These are phyloP conservation scores for Eudyptes chrysolophus DNA, from an alignment of 2,113 vertebrate genomes.

Conservation along the genomic window DNA sequence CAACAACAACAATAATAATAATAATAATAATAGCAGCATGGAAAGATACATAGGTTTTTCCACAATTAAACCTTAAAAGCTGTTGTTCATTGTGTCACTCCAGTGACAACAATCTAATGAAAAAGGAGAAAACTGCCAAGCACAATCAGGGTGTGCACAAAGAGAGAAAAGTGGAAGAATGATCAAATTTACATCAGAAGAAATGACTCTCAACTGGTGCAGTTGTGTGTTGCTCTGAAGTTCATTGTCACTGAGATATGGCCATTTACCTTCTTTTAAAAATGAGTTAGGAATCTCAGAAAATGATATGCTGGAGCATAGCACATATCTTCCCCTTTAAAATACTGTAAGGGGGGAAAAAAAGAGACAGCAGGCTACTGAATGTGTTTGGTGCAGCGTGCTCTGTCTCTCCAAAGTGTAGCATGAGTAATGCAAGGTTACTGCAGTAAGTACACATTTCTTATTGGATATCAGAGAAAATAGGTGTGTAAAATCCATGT, in stretches of 20 bases:
- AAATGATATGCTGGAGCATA: not conserved
- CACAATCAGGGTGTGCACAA: not conserved
- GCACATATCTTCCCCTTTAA: not conserved
- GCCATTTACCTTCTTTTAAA: not conserved
- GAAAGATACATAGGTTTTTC: not conserved
- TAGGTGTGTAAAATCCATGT: conserved; percentile 48
- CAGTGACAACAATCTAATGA: not conserved
- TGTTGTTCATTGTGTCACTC: not conserved
- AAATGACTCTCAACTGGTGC: not conserved
- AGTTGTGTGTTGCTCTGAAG: not conserved
- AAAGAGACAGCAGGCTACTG: not conserved
- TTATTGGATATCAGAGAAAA: conserved; percentile 49
- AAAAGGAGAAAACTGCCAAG: not conserved
- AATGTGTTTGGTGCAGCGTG: not conserved
- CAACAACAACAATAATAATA: not conserved
- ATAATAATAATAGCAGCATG: not conserved
- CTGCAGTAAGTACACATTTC: conserved; percentile 52
- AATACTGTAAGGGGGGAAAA: not conserved
- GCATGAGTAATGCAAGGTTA: conserved; percentile 55
- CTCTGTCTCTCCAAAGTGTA: not conserved
- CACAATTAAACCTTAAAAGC: not conserved
- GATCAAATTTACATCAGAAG: not conserved
- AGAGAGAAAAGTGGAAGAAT: not conserved
- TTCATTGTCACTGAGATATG: not conserved
- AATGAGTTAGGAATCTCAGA: not conserved